phyloP scores from a whole-genome alignment of 2,888 invertebrate species.

The Eristalis pertinax region DNA sequence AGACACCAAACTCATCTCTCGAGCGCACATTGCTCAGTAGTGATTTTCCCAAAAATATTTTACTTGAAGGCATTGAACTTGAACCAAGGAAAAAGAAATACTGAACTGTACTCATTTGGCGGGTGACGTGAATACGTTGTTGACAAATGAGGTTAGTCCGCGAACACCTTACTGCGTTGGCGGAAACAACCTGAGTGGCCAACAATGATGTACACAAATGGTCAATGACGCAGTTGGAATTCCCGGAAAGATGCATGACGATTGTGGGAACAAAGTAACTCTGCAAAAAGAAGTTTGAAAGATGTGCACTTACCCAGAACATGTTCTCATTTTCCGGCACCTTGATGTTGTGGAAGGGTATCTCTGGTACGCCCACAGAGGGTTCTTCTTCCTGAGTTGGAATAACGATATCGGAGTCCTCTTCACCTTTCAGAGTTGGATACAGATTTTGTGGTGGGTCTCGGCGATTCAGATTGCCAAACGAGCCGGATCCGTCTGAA shows the following conservation, averaged over 20 bases:
- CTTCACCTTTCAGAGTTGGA: conserved; percentile 73
- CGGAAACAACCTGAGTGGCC: conserved; percentile 10
- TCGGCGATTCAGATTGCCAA: conserved; percentile 37
- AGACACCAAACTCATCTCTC: conserved; percentile 1
- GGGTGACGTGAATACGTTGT: conserved; percentile 3
- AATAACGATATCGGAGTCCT: conserved; percentile 74
- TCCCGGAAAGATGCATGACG: neutral
- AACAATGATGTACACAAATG: neutral
- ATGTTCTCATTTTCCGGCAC: conserved; percentile 79
- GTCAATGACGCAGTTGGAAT: conserved; percentile 14
- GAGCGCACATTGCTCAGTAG: neutral
- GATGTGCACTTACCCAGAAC: conserved; percentile 77
- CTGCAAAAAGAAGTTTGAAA: neutral
- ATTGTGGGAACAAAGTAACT: neutral
- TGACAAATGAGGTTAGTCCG: neutral
- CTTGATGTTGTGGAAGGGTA: conserved; percentile 79
- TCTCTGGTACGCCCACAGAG: conserved; percentile 77
- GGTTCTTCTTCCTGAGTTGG: conserved; percentile 77
- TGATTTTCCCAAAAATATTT: conserved; percentile 21
- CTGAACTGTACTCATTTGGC: neutral
- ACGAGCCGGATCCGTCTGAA: conserved; percentile 66
- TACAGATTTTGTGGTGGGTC: conserved; percentile 69
- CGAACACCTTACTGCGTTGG: neutral
- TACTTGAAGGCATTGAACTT: conserved; percentile 41
- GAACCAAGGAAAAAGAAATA: conserved; percentile 16